Evolutionary conservation across 2,797 vertebrate genomes (phyloP), one percentile per base, ranked within the genome.

Genomic region (Aldrovandia affinis): DNA sequence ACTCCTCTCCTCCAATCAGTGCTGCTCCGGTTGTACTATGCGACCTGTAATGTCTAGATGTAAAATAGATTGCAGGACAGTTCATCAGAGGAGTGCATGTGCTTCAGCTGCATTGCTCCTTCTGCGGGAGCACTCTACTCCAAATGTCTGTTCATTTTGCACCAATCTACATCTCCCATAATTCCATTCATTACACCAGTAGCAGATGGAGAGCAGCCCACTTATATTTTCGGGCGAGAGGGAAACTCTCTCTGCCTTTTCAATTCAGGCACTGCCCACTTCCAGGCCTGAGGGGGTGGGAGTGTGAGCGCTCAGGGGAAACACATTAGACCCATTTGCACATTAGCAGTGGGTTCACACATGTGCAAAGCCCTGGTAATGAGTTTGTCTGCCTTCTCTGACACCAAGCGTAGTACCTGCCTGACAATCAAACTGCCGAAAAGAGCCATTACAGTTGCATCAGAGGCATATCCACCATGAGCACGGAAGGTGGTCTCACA

Each of bases 341-440:
- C 88, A 88, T 91, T 88, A 85, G 80, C 15, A 85, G 85, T 83
- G 85, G 89, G 89, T 86, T 89, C 86, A 86, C 86, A 85, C 87
- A 78, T 83, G 86, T 83, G 88, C 85, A 85, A 81, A 89, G 86
- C 87, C 82, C 82, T 68, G 85, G 87, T 88, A 83, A 85, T 86
- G 87, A 90, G 84, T 86, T 63, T 47, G 14, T 28, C 73, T 50
- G 73, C 86, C 85, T 28, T 63, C 57, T 68, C 80, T n/a, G 75
- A 52, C 55, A 65, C 63, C 33, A 73, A 78, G 81, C 68, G 80
- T 90, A 85, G 88, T 65, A 9, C 57, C 83, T 1, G 14, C 89
- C 83, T 33, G 81, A 81, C 89, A 87, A 88, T 87, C 88, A 85
- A 75, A 86, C 61, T 75, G 57, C 73, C 87, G 55, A 33, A 85